Base-by-base conservation (phyloP, 1,140 invertebrate genomes). In the Pseudomyrmex sp. region DNA sequence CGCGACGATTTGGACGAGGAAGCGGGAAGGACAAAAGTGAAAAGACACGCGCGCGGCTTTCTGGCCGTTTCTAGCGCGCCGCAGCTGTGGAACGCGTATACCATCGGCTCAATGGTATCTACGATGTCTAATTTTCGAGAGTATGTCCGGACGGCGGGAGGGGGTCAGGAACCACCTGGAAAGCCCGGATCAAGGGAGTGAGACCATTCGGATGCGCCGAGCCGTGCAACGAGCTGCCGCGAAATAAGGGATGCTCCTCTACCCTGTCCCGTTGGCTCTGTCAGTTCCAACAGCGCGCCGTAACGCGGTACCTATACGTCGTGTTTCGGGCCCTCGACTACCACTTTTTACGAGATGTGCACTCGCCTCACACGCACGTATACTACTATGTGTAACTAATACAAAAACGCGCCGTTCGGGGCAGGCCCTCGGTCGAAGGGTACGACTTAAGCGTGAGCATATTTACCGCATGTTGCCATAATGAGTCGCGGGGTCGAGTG, bases 381-480 rank as follows among this genome's bases (percentile, higher is more conserved):
- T 77, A 68, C 56, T 26, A 26, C 26, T 26, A 65, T 26, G 62
- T 84, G 59, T 72, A 89, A 86, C 75, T 58, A 84, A 87, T 75
- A 58, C 59, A 18, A 54, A 77, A 52, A 70, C 76, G 77, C 59
- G 62, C 15, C 15, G 62, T 15, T 63, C 13, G n/a, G 58, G 50
- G 62, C 20, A 74, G 63, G 62, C 85, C 85, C 44, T 73, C 23
- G 83, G 44, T 26, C 86, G 83, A 72, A 74, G 79, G 87, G 75
- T 89, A 89, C 86, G 75, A 69, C 84, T 92, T 90, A 90, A 92
- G 89, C 88, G 86, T 89, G 90, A 91, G 89, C 72, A 91, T 93
- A 92, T 92, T 92, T 92, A 92, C 92, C 91, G 92, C 92, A 93
- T 93, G 93, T 93, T 93, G 92, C 92, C 89, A 92, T 93, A 93